A percentile compares a stretch with the other conserved stretches of the same genome.
Conservation (phyloP, 2,113 vertebrate genomes). For the Tetrao urogallus region DNA sequence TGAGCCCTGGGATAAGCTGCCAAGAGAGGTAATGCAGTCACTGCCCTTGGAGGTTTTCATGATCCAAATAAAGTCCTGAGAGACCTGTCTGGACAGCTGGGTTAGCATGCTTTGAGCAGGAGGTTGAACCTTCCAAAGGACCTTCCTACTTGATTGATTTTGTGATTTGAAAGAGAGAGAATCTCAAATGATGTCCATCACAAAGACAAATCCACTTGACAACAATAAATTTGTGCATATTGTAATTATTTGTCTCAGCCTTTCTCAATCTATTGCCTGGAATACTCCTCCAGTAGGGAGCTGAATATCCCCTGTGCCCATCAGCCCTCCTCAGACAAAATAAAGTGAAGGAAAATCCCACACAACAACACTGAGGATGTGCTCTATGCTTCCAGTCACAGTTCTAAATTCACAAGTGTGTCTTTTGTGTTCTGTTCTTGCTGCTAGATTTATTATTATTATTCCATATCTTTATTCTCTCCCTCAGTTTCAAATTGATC, state of each 20-base stretch:
- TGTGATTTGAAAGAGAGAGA: background rate
- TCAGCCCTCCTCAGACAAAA: background rate
- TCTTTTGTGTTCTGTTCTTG: background rate
- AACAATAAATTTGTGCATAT: background rate
- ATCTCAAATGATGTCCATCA: background rate
- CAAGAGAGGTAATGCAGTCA: background rate
- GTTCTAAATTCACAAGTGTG: background rate
- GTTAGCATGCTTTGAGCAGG: background rate
- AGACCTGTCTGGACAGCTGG: background rate
- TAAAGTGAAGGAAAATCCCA: background rate
- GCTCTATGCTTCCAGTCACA: background rate
- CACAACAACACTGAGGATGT: background rate
- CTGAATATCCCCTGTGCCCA: background rate
- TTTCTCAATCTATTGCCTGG: background rate
- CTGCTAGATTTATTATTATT: background rate
- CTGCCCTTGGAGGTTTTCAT: background rate
- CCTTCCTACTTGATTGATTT: background rate
- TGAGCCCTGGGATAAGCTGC: background rate
- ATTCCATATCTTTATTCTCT: rapidly evolving
- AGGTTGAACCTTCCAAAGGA: background rate
- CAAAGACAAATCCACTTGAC: background rate
- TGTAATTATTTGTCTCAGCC: background rate
- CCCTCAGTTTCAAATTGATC: background rate
- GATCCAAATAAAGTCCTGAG: background rate
- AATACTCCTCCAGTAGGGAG: background rate